Percentiles rank a stretch among this genome's conserved stretches.
Evolutionary conservation across 92 coral and sea anemone species (phyloP).

Genomic region (Siderastrea siderea): DNA sequence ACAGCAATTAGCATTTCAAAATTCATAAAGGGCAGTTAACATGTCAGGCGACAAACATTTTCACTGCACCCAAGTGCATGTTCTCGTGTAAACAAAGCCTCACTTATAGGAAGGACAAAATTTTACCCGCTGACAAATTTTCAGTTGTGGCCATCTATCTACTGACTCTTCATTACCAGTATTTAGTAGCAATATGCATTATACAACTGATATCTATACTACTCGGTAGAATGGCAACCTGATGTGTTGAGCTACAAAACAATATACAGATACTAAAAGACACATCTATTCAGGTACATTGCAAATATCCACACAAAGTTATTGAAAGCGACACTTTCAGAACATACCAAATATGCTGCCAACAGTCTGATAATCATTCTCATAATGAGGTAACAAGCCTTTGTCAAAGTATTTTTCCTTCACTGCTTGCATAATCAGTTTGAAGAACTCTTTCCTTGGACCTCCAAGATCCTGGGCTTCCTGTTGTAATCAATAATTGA

Average conservation of each 20-base stretch:
- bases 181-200: conserved; percentile 1
- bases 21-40: not conserved
- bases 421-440: conserved; percentile 39
- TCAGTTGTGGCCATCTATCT: conserved; percentile 21
- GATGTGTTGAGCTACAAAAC: conserved; percentile 8
- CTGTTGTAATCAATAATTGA: conserved; percentile 11
- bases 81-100: too few species aligned
- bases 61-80: too few species aligned
- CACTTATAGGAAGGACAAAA: conserved; percentile 7
- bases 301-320: conserved; percentile 4
- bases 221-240: conserved; percentile 10
- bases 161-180: not conserved
- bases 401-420: conserved; percentile 59
- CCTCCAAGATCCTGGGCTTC: conserved; percentile 59
- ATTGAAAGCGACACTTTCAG: conserved; percentile 3
- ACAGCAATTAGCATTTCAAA: conserved; percentile 17
- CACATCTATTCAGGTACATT: not conserved
- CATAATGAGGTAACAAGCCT: conserved; percentile 29
- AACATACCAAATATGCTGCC: conserved; percentile 63
- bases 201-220: not conserved
- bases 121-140: not conserved
- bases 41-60: too few species aligned
- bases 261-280: conserved; percentile 3
- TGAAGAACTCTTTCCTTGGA: conserved; percentile 60
- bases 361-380: conserved; percentile 43